Base-by-base conservation (phyloP, 2,797 vertebrate genomes). In the Babyrousa celebensis region DNA sequence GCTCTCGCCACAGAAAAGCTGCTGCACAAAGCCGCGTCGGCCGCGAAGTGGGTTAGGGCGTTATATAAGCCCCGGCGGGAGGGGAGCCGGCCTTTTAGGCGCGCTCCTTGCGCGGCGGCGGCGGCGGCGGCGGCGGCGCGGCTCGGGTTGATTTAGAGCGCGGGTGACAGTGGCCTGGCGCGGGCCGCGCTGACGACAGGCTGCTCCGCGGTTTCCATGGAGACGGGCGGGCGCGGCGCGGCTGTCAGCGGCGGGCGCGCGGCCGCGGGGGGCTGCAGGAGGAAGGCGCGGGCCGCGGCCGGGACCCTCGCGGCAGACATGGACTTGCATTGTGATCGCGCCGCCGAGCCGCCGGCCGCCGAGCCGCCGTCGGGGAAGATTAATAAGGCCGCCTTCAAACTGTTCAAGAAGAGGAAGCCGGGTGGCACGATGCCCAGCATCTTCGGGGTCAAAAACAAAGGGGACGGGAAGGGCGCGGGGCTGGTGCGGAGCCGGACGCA, bases 321-420 rank as follows among this genome's bases (percentile, higher is more conserved):
- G 99, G 99, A 99, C 99, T 99, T 99, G 98, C 99, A 99, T 97
- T 98, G 99, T 87, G 99, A 99, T 94, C 97, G 98, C 95, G 98
- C 98, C 40, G 98, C 98, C 94, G 99, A 99, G 95, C 98, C 99
- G 87, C 98, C 99, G 97, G 99, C 99, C 97, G 99, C 99, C 89
- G 99, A 99, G 96, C 99, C 99, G 99, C 99, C 99, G 93, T 98
- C 99, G 72, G 99, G 99, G 97, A 99, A 99, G 99, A 99, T 99
- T 98, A 99, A 99, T 99, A 99, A 99, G 98, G 99, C 99, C 21
- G 99, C 99, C 95, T 99, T 99, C 98, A 99, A 99, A 98, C 99
- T 99, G 97, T 99, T 99, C 96, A 99, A 99, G 97, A 99, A 99
- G 98, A 99, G 99, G 93, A 99, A 99, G 98, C 98, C 99, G 29